Evolutionary conservation across 1,140 invertebrate genomes (phyloP), one percentile per base, ranked within the genome.

Genomic region (Cotesia typhae): DNA sequence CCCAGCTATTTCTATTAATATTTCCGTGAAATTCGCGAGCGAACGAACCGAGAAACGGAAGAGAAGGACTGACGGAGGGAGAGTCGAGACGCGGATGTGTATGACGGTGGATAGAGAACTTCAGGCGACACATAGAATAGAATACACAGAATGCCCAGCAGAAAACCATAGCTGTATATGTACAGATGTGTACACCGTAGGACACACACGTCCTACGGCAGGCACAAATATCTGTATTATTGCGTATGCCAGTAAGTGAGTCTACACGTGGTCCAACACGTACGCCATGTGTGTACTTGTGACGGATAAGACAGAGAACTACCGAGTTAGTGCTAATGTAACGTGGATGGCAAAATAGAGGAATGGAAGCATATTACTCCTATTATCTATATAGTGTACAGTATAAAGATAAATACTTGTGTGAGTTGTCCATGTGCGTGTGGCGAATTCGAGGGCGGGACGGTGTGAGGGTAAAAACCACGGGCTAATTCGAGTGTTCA

Each of bases 401-500:
- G 3, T 61, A 60, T 38, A 9, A 12, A 51, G 37, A 70, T 4
- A 38, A 61, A 9, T 35, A 52, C 28, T 28, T 2, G 10, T 47
- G 3, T 47, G 41, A 47, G 41, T 47, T 28, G 28, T 28, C 28
- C 28, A 37, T 14, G 20, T 28, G 14, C 14, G n/a, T 28, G 37
- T 36, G 61, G 20, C 38, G 41, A 60, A 71, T 67, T 73, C 17
- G 67, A 53, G 35, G 9, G 55, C 20, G 47, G n/a, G 10, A 47
- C 47, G 20, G 53, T 66, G 64, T 72, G 74, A 70, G 74, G 70
- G 73, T 51, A 67, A 70, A 67, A 53, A 37, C 37, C 38, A 60
- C 38, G 37, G 14, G 52, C 41, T 75, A 73, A 75, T 73, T 73
- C 68, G 64, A 67, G 65, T 69, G 70, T 78, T 78, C 66, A 77